Percentiles rank a stretch among this genome's conserved stretches.
These are phyloP conservation scores for Bubo bubo DNA, from an alignment of 2,113 vertebrate genomes.

Conservation along the genomic window DNA sequence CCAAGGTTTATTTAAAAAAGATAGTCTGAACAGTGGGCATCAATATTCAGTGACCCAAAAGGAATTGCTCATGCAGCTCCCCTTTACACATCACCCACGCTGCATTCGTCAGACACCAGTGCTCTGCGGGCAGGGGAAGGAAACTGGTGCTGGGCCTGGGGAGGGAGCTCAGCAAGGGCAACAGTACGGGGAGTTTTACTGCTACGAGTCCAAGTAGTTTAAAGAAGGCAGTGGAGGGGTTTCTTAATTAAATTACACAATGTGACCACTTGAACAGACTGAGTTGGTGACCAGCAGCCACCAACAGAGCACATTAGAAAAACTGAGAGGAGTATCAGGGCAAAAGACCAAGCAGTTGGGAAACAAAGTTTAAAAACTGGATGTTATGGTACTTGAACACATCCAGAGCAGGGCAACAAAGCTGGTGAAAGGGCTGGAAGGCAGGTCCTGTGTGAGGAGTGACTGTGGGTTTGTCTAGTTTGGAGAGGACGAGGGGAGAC, in stretches of 20 bases:
- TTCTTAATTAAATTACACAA: neutral
- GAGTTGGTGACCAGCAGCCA: neutral
- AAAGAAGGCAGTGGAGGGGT: neutral
- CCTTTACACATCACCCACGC: accelerated
- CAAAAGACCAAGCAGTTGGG: neutral
- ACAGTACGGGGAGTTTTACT: neutral
- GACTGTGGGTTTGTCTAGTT: neutral
- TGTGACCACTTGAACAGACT: neutral
- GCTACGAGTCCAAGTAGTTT: neutral
- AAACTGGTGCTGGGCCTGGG: neutral
- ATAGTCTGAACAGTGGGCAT: neutral
- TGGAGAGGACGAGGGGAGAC: neutral
- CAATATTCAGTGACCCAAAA: neutral
- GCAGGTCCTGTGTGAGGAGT: neutral
- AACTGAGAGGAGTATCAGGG: neutral
- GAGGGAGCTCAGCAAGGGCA: neutral
- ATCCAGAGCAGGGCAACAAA: neutral
- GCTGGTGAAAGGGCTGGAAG: neutral
- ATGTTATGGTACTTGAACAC: no score
- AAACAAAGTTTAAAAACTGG: neutral
- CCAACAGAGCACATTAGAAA: neutral
- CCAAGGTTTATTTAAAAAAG: neutral
- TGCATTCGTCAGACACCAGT: neutral
- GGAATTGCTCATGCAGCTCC: neutral
- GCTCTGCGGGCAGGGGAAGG: neutral